phyloP scores from a whole-genome alignment of 2,113 vertebrate species.

The Grammomys surdaster region DNA sequence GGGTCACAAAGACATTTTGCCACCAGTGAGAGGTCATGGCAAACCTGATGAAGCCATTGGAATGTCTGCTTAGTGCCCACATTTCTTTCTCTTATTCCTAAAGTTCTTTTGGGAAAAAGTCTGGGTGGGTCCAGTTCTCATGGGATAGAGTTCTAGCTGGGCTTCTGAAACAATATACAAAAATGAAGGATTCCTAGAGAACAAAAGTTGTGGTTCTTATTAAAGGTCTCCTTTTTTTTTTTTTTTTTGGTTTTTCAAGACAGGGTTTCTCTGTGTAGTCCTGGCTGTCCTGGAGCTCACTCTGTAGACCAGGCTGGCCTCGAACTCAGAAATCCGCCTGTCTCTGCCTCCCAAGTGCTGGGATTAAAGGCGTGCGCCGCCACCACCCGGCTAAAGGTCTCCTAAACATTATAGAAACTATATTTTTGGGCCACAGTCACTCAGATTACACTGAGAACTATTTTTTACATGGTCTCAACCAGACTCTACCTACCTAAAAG shows the following conservation, averaged over 20 bases:
- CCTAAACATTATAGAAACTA: conserved; percentile 8
- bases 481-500: background rate
- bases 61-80: background rate
- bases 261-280: too few species aligned
- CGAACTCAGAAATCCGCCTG: too few species aligned
- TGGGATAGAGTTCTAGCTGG: background rate
- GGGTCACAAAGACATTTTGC: conserved; percentile 5
- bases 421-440: background rate
- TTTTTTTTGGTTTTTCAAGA: too few species aligned
- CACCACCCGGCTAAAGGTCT: background rate
- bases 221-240: background rate
- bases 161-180: background rate
- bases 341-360: too few species aligned
- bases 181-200: background rate
- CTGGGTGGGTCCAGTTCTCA: background rate
- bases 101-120: background rate
- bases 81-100: background rate
- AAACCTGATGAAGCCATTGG: background rate
- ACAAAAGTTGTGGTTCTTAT: background rate
- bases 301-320: too few species aligned
- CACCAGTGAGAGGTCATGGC: background rate
- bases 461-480: background rate
- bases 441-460: background rate
- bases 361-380: too few species aligned
- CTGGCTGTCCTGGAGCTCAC: too few species aligned